Conservation (phyloP, 2,797 vertebrate species). For the Lateolabrax maculatus region DNA sequence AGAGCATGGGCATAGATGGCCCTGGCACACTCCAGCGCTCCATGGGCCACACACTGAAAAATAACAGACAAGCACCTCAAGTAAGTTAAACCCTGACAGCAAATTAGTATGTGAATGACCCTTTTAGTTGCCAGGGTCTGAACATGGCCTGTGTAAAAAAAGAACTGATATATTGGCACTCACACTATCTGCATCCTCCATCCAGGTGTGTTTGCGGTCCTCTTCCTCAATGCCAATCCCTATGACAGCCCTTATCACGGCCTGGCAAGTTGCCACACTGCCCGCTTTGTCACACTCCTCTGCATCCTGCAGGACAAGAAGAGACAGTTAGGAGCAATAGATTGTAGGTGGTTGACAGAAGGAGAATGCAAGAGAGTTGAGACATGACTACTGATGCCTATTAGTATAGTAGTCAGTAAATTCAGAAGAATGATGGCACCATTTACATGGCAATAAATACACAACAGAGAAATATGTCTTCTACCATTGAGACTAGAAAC, state of each 20-base stretch:
- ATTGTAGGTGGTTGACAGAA: background rate
- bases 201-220: constrained; percentile 98
- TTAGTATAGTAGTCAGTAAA: background rate
- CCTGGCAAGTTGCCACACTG: constrained; percentile 97
- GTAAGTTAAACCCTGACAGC: constrained; percentile 1
- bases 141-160: background rate
- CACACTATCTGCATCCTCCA: constrained; percentile 98
- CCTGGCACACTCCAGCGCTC: constrained; percentile 95
- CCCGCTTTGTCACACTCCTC: constrained; percentile 99
- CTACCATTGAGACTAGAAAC: background rate
- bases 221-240: constrained; percentile 98
- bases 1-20: constrained; percentile 97
- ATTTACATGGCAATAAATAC: constrained; percentile 4
- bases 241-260: constrained; percentile 95
- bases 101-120: background rate
- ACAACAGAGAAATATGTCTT: background rate
- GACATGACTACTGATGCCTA: constrained; percentile 1
- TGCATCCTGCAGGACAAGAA: constrained; percentile 87
- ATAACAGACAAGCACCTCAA: constrained; percentile 37
- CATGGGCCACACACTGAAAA: constrained; percentile 94
- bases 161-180: constrained; percentile 39
- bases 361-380: background rate
- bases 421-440: background rate
- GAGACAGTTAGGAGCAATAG: constrained; percentile 18
- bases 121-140: background rate